These are phyloP conservation scores for Heterochromis multidens DNA, from an alignment of 2,113 vertebrate species.

Conservation along the genomic window DNA sequence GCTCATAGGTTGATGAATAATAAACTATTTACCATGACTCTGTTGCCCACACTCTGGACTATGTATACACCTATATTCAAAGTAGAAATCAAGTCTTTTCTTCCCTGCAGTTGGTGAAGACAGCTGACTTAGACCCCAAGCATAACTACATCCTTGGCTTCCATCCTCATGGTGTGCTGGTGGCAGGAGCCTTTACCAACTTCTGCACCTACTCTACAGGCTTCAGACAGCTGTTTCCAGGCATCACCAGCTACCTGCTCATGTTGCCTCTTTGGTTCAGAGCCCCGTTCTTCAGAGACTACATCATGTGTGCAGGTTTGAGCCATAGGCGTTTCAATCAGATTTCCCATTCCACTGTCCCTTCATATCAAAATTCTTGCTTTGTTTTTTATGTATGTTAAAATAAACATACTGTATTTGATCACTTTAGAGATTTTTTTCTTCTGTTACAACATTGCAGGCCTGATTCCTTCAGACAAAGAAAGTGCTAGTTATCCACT, in stretches of 20 bases:
- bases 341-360: neutral
- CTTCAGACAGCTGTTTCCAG: constrained; percentile 81
- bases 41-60: neutral
- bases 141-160: constrained; percentile 89
- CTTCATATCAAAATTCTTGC: neutral
- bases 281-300: constrained; percentile 88
- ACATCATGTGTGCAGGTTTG: constrained; percentile 85
- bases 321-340: neutral
- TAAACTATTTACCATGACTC: neutral
- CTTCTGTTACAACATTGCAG: constrained; percentile 61
- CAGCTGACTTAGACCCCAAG: constrained; percentile 82
- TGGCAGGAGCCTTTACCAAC: constrained; percentile 84
- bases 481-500: constrained; percentile 79
- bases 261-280: constrained; percentile 91
- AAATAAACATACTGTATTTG: neutral
- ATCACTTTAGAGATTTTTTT: neutral
- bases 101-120: constrained; percentile 86
- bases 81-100: rapidly evolving
- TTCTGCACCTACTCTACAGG: constrained; percentile 85
- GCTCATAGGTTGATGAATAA: neutral
- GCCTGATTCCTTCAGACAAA: constrained; percentile 85
- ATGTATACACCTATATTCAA: neutral
- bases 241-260: constrained; percentile 81
- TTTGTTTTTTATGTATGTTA: rapidly evolving
- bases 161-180: constrained; percentile 90